Evolutionary conservation across 2,113 vertebrate genomes (phyloP), one percentile per base, ranked within the genome.

Genomic region (Ophthalmolycus amberensis): DNA sequence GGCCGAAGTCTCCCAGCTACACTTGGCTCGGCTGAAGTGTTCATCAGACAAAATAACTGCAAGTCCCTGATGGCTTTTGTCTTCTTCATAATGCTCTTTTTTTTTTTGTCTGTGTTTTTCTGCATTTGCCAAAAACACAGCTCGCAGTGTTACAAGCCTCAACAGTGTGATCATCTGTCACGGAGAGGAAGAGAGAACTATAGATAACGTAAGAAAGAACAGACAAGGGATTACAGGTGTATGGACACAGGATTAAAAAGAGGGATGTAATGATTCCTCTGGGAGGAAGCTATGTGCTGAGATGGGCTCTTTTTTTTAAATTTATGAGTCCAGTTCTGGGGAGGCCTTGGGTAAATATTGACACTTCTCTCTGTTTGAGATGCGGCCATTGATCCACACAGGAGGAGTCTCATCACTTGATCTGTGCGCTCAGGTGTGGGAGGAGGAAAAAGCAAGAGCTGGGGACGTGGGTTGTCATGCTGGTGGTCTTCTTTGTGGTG

Each of bases 281-380:
- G 80, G 92, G 89, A 88, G 68, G 66, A 87, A 90, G 92, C 87
- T 89, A 91, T 94, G 94, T 93, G 92, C 94, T 92, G 92, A 94
- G 94, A 94, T 90, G 88, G 92, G 77, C 87, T 85, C 83, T 92
- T 94, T 91, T 90, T 91, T 90, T 90, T 81, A 80, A 84, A 83
- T 94, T 94, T 91, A 93, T 94, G 90, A 92, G 91, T 91, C 87
- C 82, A 48, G 83, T 92, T 81, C 78, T 89, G 90, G 85, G 90
- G 94, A 91, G 91, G 91, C 86, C 81, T 90, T 92, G 89, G 94
- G 93, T 94, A 94, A 94, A 93, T 93, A 96, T 95, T 95, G 82
- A 85, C 79, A 67, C 88, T 91, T 76, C 85, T 25, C 72, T 56
- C 85, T 90, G 90, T 86, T 86, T 92, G 88, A 94, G 90, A 90